Evolutionary conservation across 2,797 vertebrate species (phyloP).

Genomic region (Kryptopterus vitreolus): DNA sequence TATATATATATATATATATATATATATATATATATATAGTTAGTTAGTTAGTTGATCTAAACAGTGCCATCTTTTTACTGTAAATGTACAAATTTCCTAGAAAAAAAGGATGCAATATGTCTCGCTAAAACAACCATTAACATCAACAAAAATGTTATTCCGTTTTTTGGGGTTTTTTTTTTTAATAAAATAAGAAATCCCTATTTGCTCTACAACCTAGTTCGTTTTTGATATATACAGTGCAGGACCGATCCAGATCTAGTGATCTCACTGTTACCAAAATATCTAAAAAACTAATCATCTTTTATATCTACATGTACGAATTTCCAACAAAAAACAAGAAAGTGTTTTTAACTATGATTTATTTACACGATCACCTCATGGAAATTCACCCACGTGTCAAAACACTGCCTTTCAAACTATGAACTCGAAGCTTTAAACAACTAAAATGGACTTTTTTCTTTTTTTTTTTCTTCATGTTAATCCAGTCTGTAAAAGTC

Average conservation of each 20-base stretch:
- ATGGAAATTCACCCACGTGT: conserved; percentile 56
- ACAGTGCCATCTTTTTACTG: conserved; percentile 37
- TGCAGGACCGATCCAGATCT: conserved; percentile 65
- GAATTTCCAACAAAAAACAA: conserved; percentile 41
- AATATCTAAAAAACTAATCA: conserved; percentile 44
- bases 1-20: conserved; percentile 56
- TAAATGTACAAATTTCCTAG: conserved; percentile 17
- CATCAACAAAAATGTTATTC: conserved; percentile 18
- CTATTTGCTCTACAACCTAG: conserved; percentile 4
- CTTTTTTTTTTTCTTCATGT: not conserved
- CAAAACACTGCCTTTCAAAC: conserved; percentile 69
- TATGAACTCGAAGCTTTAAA: conserved; percentile 70
- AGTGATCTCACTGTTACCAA: conserved; percentile 75
- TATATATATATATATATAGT: conserved; percentile 49
- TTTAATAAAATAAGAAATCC: conserved; percentile 8
- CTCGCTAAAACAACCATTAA: conserved; percentile 50
- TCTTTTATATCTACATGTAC: conserved; percentile 63
- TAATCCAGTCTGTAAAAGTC: not conserved
- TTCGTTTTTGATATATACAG: not conserved
- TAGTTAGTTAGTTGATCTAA: conserved; percentile 31
- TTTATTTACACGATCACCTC: conserved; percentile 55
- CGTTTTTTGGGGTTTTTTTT: not conserved
- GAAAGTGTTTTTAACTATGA: conserved; percentile 35
- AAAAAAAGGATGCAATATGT: conserved; percentile 66
- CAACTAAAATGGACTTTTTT: conserved; percentile 60